These are phyloP conservation scores for Eupithecia tripunctaria DNA, from an alignment of 2,888 invertebrate genomes.

Conservation along the genomic window DNA sequence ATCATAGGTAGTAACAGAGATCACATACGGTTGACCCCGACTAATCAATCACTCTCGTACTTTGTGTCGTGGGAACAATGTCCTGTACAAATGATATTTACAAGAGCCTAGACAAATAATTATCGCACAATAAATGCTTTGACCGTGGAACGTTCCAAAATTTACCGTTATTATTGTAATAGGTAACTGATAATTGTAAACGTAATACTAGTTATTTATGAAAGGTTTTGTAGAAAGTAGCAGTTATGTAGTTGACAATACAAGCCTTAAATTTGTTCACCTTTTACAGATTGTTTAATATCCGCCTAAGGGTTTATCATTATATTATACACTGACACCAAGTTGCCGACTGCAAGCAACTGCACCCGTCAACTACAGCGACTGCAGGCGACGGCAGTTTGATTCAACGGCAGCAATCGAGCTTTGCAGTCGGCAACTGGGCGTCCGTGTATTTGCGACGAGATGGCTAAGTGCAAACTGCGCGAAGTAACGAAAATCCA, in stretches of 20 bases:
- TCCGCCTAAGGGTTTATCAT: too few species aligned
- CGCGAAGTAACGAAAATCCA: slow-evolving; percentile 2
- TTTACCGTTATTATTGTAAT: not conserved
- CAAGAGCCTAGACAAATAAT: not conserved
- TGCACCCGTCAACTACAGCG: too few species aligned
- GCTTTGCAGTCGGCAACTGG: too few species aligned
- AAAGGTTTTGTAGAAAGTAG: not conserved
- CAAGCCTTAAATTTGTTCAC: not conserved
- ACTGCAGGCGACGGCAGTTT: too few species aligned
- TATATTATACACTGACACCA: too few species aligned
- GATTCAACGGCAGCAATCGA: too few species aligned
- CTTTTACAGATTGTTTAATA: not conserved
- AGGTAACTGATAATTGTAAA: not conserved
- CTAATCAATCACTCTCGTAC: slow-evolving; percentile 23
- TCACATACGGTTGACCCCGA: slow-evolving; percentile 26
- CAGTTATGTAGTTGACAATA: not conserved
- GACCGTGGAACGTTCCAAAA: not conserved
- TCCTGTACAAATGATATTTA: not conserved
- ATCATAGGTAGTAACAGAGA: slow-evolving; percentile 12
- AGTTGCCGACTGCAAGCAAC: too few species aligned
- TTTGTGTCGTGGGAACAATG: slow-evolving; percentile 20
- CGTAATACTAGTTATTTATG: not conserved
- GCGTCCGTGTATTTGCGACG: too few species aligned
- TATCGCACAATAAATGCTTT: not conserved
- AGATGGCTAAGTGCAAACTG: not conserved